Evolutionary conservation across 1,140 invertebrate genomes (phyloP).

Genomic region (Caenorhabditis latens): DNA sequence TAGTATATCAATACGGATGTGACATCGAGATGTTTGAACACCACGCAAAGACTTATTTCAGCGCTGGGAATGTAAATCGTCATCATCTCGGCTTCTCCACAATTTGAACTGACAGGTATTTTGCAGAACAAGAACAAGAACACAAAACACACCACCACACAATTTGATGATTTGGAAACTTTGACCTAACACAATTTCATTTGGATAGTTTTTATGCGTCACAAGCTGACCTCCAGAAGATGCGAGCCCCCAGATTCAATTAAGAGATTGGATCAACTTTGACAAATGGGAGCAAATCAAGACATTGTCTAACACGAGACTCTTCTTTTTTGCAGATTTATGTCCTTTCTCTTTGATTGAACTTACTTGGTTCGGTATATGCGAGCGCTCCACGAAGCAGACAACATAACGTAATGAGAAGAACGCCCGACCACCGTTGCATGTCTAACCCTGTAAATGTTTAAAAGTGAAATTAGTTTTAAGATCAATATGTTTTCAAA

Average conservation of each 20-base stretch:
- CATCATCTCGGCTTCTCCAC: background rate
- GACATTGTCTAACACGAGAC: background rate
- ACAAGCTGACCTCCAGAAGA: background rate
- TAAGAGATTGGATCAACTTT: constrained; percentile 36
- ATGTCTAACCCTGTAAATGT: constrained; percentile 35
- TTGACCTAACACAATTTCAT: background rate
- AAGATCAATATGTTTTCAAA: background rate
- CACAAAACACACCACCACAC: background rate
- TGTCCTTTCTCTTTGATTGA: background rate
- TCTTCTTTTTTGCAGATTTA: background rate
- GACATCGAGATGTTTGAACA: background rate
- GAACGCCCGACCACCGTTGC: constrained; percentile 52
- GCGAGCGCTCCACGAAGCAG: constrained; percentile 42
- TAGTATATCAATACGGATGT: background rate
- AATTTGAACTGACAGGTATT: background rate
- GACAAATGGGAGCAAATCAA: constrained; percentile 2
- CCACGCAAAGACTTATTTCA: background rate
- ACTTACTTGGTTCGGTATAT: constrained; percentile 54
- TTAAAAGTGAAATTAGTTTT: background rate
- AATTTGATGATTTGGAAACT: background rate
- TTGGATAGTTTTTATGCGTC: constrained; percentile 13
- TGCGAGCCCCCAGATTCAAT: background rate
- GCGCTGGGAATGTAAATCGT: background rate
- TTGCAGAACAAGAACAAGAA: background rate
- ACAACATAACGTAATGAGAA: constrained; percentile 48